Conservation (phyloP, 2,113 vertebrate species). For the Podarcis raffonei region DNA sequence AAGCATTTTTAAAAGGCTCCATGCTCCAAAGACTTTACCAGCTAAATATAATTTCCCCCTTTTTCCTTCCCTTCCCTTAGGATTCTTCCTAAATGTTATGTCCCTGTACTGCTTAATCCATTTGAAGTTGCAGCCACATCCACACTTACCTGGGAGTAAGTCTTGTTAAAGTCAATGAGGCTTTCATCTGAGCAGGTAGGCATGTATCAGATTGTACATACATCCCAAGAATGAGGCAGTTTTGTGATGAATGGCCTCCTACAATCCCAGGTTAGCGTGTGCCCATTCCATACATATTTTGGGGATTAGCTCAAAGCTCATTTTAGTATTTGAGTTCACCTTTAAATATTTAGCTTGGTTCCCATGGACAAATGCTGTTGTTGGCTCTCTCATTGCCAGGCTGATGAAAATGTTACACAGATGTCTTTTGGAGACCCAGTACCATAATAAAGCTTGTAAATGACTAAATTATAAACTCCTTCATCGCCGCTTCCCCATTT, state of each 20-base stretch:
- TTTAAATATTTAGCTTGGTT: constrained; percentile 75
- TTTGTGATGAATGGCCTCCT: constrained; percentile 62
- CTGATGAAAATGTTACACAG: constrained; percentile 72
- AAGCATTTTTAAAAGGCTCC: too few species aligned
- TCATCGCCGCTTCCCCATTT: constrained; percentile 28
- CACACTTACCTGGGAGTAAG: neutral
- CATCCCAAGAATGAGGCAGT: constrained; percentile 41
- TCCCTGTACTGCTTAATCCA: neutral
- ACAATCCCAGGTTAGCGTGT: constrained; percentile 53
- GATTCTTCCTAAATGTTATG: neutral
- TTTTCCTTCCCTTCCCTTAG: neutral
- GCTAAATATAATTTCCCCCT: neutral
- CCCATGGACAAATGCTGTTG: constrained; percentile 70
- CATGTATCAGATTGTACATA: constrained; percentile 12
- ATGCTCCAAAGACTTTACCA: neutral
- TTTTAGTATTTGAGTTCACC: constrained; percentile 69
- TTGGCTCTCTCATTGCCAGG: constrained; percentile 64
- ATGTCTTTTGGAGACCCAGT: constrained; percentile 69
- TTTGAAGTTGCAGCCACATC: neutral
- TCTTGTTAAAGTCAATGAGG: neutral
- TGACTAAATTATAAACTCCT: constrained; percentile 66
- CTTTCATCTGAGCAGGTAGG: neutral
- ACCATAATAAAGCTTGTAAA: constrained; percentile 56
- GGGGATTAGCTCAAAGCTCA: constrained; percentile 68
- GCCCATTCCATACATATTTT: constrained; percentile 67